Evolutionary conservation across 2,888 invertebrate genomes (phyloP), one percentile per base, ranked within the genome.

Genomic region (Lochmaea capreae): DNA sequence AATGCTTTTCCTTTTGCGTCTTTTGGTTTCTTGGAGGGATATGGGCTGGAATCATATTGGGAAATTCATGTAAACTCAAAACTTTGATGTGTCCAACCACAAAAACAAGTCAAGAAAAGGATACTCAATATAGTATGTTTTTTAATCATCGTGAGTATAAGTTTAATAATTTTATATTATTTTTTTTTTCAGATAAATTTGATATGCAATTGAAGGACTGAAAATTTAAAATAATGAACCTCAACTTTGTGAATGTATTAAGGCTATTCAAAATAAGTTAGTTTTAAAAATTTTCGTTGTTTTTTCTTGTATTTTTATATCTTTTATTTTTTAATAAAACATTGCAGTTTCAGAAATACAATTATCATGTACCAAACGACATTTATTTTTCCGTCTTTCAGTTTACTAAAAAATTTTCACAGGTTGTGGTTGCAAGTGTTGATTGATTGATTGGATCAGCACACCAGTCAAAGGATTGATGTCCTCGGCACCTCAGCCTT

Each of bases 11-110:
- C 42, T 76, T 65, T 62, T 81, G 81, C 57, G 39, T 79, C 6
- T 77, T 75, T 46, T 82, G 81, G 81, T 76, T 78, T 14, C 14
- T 79, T 11, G 78, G 79, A 3, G 80, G 79, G 9, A 73, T 81
- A 33, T 83, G 83, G 83, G 46, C 78, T 26, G 83, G 83, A 5
- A 71, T 83, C 57, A 83, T 83, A 58, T 11, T 81, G 22, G 83
- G 83, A 43, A 82, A 82, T 69, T 26, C 79, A 10, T 78, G 75
- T 58, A 77, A 80, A 52, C 73, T 83, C 18, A 79, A 74, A 33
- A 70, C 62, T 5, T 54, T 83, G 12, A 12, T 82, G 16, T 81
- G 73, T 52, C 57, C 33, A 42, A 42, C 67, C 2, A 42, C 39
- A 3, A 63, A 33, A 26, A 42, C 58, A 9, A 63, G 61, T 11